Percentiles rank a stretch among this genome's conserved stretches.
phyloP scores from a whole-genome alignment of 2,113 vertebrate species.

The Albula goreensis region DNA sequence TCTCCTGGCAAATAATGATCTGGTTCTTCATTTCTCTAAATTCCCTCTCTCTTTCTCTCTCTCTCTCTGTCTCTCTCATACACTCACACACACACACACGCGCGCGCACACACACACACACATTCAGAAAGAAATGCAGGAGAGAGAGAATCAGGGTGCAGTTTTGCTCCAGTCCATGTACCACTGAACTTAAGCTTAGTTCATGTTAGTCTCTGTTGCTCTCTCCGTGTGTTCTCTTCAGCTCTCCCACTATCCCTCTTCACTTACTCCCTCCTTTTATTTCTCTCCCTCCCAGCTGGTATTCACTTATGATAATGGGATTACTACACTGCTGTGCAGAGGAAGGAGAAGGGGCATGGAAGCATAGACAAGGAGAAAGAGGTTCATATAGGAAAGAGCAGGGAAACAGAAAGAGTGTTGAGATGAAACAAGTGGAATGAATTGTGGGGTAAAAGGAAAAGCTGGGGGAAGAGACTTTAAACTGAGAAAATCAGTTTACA shows the following conservation, averaged over 20 bases:
- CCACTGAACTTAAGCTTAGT: neutral
- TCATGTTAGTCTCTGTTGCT: neutral
- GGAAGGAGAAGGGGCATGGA: conserved; percentile 42
- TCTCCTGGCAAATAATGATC: conserved; percentile 8
- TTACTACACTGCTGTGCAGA: conserved; percentile 65
- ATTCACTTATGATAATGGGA: conserved; percentile 77
- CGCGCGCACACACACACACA: neutral
- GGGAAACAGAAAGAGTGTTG: conserved; percentile 13
- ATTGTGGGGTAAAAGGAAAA: neutral
- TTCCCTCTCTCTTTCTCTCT: conserved; percentile 33
- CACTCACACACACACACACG: too few species aligned
- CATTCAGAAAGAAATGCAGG: too few species aligned
- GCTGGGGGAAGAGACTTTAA: neutral
- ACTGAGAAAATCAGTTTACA: neutral
- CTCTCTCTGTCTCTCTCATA: conserved; percentile 36
- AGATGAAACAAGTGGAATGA: neutral
- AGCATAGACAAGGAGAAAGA: neutral
- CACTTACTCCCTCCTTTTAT: conserved; percentile 29
- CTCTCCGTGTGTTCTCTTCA: neutral
- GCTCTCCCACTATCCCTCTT: conserved; percentile 44
- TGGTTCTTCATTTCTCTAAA: neutral
- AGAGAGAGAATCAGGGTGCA: neutral
- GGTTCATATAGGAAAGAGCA: neutral
- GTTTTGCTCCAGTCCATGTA: neutral
- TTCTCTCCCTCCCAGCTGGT: conserved; percentile 66